A percentile compares a stretch with the other conserved stretches of the same genome.
phyloP scores from a whole-genome alignment of 1,140 invertebrate species.

The Drosophila willistoni region DNA sequence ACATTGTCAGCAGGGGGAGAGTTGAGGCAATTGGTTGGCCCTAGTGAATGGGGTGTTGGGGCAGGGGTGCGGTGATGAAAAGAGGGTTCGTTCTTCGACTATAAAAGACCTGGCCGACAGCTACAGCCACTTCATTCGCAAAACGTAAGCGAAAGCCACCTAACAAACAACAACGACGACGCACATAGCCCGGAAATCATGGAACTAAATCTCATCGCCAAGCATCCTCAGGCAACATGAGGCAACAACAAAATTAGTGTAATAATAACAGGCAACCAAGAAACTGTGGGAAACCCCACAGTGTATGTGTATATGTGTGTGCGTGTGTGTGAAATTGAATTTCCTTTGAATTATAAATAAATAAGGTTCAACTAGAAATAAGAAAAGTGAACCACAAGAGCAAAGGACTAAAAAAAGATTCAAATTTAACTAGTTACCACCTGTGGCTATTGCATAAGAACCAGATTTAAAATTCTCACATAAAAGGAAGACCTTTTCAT shows the following conservation, averaged over 20 bases:
- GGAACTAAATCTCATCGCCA: constrained; percentile 3
- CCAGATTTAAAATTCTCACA: not conserved
- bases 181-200: constrained; percentile 36
- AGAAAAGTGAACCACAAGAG: constrained; percentile 15
- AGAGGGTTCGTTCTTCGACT: constrained; percentile 23
- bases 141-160: constrained; percentile 32
- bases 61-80: not conserved
- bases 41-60: no score
- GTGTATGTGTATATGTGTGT: no score
- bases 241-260: constrained; percentile 17
- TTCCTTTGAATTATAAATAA: constrained; percentile 42
- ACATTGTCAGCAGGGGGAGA: constrained; percentile 36
- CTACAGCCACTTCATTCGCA: constrained; percentile 58
- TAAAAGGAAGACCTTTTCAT: no score
- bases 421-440: not conserved
- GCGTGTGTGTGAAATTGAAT: constrained; percentile 31
- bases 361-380: constrained; percentile 22
- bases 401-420: constrained; percentile 1
- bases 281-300: constrained; percentile 14
- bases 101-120: constrained; percentile 56
- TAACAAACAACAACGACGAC: not conserved
- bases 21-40: not conserved
- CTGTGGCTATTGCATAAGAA: not conserved
- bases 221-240: constrained; percentile 18
- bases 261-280: constrained; percentile 30